Conservation (phyloP, 2,797 vertebrate genomes). For the Rhynchotus rufescens region DNA sequence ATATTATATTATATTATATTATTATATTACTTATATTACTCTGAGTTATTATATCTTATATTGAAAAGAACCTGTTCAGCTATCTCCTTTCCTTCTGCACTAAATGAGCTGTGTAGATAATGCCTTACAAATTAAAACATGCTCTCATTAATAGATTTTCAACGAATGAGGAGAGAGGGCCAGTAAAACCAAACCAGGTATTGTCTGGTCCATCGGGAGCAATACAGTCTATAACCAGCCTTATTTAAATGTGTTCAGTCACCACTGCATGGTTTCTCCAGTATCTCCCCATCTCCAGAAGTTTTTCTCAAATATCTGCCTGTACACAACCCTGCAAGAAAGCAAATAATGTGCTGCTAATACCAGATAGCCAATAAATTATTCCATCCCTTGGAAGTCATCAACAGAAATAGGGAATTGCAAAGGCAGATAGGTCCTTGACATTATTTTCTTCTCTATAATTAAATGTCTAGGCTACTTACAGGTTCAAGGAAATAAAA, state of each 20-base stretch:
- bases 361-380: neutral
- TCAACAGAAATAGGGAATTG: neutral
- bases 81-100: neutral
- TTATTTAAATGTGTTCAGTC: conserved; percentile 16
- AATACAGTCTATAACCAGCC: neutral
- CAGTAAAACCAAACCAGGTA: neutral
- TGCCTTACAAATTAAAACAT: conserved; percentile 5
- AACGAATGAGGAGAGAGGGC: neutral
- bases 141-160: neutral
- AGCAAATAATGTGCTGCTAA: neutral
- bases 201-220: neutral
- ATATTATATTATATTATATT: too few relatives aligned
- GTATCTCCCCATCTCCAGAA: neutral
- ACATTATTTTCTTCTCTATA: conserved; percentile 5
- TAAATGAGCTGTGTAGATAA: neutral
- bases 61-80: neutral
- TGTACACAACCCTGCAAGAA: neutral
- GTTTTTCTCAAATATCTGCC: neutral
- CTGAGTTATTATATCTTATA: neutral
- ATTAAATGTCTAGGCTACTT: neutral
- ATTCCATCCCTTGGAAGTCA: conserved; percentile 11
- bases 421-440: neutral
- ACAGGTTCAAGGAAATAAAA: conserved; percentile 19
- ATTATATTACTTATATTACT: too few relatives aligned
- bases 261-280: neutral